Evolutionary conservation across 2,797 vertebrate genomes (phyloP).

Genomic region (Trachurus trachurus): DNA sequence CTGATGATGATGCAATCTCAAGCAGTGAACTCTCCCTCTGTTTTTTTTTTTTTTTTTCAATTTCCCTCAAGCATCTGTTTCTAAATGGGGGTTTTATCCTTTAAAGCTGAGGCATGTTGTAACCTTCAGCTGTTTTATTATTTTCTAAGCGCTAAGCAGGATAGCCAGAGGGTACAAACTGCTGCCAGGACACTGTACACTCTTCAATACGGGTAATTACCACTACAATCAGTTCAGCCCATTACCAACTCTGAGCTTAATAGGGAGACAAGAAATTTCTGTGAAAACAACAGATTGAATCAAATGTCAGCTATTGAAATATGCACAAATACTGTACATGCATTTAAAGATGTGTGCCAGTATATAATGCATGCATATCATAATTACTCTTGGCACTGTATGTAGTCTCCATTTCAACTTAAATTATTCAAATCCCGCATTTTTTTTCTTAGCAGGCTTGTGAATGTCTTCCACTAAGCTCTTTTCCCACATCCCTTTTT

Average conservation of each 20-base stretch:
- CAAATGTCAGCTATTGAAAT: slow-evolving; percentile 43
- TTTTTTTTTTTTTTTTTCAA: slow-evolving; percentile 32
- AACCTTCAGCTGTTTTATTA: slow-evolving; percentile 80
- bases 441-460: slow-evolving; percentile 27
- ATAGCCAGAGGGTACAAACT: slow-evolving; percentile 67
- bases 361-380: slow-evolving; percentile 41
- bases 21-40: slow-evolving; percentile 59
- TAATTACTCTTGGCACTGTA: slow-evolving; percentile 52
- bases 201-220: slow-evolving; percentile 70
- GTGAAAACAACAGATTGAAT: slow-evolving; percentile 43
- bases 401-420: slow-evolving; percentile 48
- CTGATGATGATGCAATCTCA: slow-evolving; percentile 74
- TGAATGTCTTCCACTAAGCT: slow-evolving; percentile 53
- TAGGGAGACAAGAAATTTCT: slow-evolving; percentile 27
- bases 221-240: slow-evolving; percentile 53
- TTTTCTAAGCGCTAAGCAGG: slow-evolving; percentile 66
- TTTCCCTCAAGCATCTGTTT: slow-evolving; percentile 77
- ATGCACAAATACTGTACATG: slow-evolving; percentile 16
- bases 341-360: slow-evolving; percentile 46
- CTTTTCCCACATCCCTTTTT: slow-evolving; percentile 37
- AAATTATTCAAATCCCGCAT: slow-evolving; percentile 66
- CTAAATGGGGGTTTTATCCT: slow-evolving; percentile 77
- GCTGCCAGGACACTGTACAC: slow-evolving; percentile 67
- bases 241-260: slow-evolving; percentile 55
- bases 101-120: slow-evolving; percentile 72